A percentile compares a stretch with the other conserved stretches of the same genome.
Evolutionary conservation across 2,113 vertebrate genomes (phyloP).

Genomic region (Phalacrocorax carbo): DNA sequence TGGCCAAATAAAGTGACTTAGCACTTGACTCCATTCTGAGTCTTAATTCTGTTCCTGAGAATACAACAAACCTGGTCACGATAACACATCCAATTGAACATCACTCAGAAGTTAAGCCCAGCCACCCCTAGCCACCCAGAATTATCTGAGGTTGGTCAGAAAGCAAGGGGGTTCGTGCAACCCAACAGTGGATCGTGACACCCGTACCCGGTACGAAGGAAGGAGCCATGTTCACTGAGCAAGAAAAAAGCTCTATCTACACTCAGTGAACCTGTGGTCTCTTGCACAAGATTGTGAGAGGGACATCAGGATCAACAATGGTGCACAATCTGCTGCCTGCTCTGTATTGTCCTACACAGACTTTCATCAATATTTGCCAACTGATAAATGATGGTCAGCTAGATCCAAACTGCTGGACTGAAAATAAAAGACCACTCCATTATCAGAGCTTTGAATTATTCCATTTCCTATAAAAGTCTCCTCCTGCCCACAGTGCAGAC

Average conservation of each 20-base stretch:
- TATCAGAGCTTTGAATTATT: background rate
- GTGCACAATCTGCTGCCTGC: background rate
- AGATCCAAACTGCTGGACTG: background rate
- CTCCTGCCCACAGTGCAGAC: background rate
- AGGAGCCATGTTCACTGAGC: background rate
- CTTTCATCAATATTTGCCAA: background rate
- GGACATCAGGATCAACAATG: background rate
- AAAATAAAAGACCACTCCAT: background rate
- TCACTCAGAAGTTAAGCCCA: no score
- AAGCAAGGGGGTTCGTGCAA: no score
- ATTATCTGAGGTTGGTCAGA: no score
- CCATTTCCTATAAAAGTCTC: background rate
- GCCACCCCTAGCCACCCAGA: no score
- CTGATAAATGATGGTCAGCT: fast-evolving
- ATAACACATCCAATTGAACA: no score
- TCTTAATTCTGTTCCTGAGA: no score
- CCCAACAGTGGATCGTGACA: no score
- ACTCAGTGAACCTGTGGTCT: background rate
- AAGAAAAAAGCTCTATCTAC: background rate
- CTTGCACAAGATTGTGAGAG: background rate
- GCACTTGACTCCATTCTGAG: no score
- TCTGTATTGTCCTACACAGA: background rate
- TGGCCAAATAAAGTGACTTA: no score
- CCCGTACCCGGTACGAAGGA: background rate
- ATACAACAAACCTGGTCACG: no score